Evolutionary conservation across 2,113 vertebrate species (phyloP).

Genomic region (Cricetomys ansorgei): DNA sequence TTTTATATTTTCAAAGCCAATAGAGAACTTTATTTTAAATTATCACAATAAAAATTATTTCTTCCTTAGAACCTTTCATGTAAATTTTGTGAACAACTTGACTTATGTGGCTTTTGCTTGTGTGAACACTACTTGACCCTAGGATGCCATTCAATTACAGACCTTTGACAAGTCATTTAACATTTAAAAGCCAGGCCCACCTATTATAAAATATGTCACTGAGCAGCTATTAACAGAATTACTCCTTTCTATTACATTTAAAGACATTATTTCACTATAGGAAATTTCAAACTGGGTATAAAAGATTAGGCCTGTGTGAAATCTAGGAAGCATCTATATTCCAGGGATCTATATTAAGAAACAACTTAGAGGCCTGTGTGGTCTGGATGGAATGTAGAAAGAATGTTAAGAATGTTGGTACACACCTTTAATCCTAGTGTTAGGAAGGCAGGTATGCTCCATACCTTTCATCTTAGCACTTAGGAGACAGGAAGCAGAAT

Average conservation of each 20-base stretch:
- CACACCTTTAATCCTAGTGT: too few species aligned
- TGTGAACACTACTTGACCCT: not conserved
- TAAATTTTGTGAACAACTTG: not conserved
- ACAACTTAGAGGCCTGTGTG: too few species aligned
- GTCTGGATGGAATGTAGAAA: too few species aligned
- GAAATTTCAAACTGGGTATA: too few species aligned
- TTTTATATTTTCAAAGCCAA: not conserved
- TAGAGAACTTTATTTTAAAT: not conserved
- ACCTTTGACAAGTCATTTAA: not conserved
- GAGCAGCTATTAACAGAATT: not conserved
- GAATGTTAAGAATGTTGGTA: too few species aligned
- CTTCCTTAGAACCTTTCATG: not conserved
- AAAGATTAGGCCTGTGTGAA: too few species aligned
- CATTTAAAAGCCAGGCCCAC: not conserved
- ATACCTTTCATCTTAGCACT: too few species aligned
- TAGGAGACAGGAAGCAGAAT: too few species aligned
- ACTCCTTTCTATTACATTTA: not conserved
- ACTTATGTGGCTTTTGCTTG: not conserved
- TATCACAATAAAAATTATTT: not conserved
- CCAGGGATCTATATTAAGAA: too few species aligned
- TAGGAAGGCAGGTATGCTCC: too few species aligned
- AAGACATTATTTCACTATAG: not conserved
- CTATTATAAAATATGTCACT: not conserved
- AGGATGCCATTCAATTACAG: not conserved
- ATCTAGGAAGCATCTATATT: too few species aligned